These are phyloP conservation scores for Meloidogyne floridensis DNA, from an alignment of 1,140 invertebrate genomes.

Conservation along the genomic window DNA sequence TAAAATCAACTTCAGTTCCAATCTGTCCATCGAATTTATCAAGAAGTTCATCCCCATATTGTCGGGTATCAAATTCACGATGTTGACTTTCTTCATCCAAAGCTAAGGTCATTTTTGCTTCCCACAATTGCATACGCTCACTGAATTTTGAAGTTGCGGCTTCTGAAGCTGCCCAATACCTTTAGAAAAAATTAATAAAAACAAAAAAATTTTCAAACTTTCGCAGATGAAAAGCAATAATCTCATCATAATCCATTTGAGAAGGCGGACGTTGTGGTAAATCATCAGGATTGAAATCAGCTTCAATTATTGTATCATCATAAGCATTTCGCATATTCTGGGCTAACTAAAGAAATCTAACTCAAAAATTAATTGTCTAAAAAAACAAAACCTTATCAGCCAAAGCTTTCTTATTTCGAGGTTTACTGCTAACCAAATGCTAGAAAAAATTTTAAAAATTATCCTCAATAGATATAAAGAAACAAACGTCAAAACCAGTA, in stretches of 20 bases:
- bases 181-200: constrained; percentile 18
- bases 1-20: constrained; percentile 25
- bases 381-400: not conserved
- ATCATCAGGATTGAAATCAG: constrained; percentile 34
- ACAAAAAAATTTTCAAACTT: constrained; percentile 17
- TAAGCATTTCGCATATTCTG: constrained; percentile 26
- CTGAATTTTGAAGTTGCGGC: constrained; percentile 42
- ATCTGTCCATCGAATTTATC: constrained; percentile 31
- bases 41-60: constrained; percentile 42
- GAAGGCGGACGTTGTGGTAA: constrained; percentile 25
- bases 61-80: constrained; percentile 43
- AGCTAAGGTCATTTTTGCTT: constrained; percentile 43
- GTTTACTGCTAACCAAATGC: constrained; percentile 17
- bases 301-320: constrained; percentile 23
- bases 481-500: constrained; percentile 23
- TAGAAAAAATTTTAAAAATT: not conserved
- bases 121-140: constrained; percentile 46
- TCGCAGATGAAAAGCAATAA: constrained; percentile 40
- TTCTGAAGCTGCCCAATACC: constrained; percentile 44
- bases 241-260: constrained; percentile 46
- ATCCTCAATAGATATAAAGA: not conserved
- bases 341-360: not conserved
- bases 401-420: not conserved
- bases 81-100: constrained; percentile 43
- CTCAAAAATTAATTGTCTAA: not conserved